These are phyloP conservation scores for Drosophila meridionalis DNA, from an alignment of 2,888 invertebrate species.

Conservation along the genomic window DNA sequence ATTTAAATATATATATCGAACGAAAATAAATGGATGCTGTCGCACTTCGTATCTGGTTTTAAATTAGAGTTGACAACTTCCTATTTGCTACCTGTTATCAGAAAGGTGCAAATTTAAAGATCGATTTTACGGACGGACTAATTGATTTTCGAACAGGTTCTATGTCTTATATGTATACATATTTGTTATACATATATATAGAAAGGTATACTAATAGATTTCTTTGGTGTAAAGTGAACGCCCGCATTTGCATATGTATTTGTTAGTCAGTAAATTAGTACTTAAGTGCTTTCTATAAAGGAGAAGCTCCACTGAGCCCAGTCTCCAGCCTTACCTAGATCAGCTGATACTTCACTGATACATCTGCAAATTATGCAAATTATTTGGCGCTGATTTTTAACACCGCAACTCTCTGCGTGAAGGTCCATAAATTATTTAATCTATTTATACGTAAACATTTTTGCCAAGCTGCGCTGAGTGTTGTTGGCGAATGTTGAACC, in stretches of 20 bases:
- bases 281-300: constrained; percentile 37
- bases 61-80: constrained; percentile 39
- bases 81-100: constrained; percentile 42
- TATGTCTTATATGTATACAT: not conserved
- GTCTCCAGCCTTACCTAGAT: constrained; percentile 12
- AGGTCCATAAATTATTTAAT: constrained; percentile 67
- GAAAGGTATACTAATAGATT: constrained; percentile 8
- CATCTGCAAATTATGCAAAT: constrained; percentile 75
- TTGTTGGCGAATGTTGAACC: constrained; percentile 50
- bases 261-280: constrained; percentile 46
- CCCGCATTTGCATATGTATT: constrained; percentile 68
- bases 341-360: constrained; percentile 47
- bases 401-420: constrained; percentile 53
- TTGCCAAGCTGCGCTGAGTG: constrained; percentile 26
- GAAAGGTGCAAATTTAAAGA: constrained; percentile 15
- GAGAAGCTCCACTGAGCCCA: constrained; percentile 10
- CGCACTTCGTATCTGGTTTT: constrained; percentile 21
- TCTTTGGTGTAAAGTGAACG: constrained; percentile 45
- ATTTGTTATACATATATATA: not conserved
- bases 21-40: constrained; percentile 34
- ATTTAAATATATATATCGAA: constrained; percentile 30
- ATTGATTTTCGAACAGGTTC: constrained; percentile 49
- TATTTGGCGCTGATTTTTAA: constrained; percentile 63
- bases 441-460: constrained; percentile 38
- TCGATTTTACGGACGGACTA: constrained; percentile 55